Evolutionary conservation across 2,888 invertebrate genomes (phyloP).

Genomic region (Tipula confusa): DNA sequence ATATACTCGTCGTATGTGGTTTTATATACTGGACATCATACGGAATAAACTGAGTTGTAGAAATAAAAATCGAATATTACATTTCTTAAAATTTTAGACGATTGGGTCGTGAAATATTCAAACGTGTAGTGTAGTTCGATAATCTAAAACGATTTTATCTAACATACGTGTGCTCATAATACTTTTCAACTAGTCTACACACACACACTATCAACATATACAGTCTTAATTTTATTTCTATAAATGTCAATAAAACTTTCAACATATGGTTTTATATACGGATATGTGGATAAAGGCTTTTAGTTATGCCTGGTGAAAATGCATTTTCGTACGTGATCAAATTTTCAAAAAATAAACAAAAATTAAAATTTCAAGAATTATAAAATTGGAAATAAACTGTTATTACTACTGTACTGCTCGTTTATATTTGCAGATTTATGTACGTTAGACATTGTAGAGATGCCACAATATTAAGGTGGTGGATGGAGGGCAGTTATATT

Average conservation of each 20-base stretch:
- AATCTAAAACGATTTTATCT: neutral
- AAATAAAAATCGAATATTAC: neutral
- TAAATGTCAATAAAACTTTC: neutral
- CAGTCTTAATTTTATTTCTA: neutral
- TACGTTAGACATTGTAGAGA: neutral
- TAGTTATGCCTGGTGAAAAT: neutral
- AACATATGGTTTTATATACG: no score
- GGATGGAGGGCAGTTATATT: neutral
- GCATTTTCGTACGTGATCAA: neutral
- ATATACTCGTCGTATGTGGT: no score
- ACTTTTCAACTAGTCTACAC: neutral
- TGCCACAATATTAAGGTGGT: neutral
- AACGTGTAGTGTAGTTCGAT: neutral
- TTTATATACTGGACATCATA: neutral
- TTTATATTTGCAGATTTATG: neutral
- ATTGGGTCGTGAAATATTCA: neutral
- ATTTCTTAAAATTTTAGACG: neutral
- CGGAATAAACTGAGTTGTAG: neutral
- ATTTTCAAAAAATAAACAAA: neutral
- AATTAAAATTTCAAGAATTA: constrained; percentile 12
- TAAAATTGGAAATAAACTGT: constrained; percentile 20
- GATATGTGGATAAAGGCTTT: neutral
- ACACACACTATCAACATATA: neutral
- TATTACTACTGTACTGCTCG: neutral
- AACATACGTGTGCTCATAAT: neutral